Evolutionary conservation across 2,888 invertebrate species (phyloP).

Genomic region (Halictus quadricinctus): DNA sequence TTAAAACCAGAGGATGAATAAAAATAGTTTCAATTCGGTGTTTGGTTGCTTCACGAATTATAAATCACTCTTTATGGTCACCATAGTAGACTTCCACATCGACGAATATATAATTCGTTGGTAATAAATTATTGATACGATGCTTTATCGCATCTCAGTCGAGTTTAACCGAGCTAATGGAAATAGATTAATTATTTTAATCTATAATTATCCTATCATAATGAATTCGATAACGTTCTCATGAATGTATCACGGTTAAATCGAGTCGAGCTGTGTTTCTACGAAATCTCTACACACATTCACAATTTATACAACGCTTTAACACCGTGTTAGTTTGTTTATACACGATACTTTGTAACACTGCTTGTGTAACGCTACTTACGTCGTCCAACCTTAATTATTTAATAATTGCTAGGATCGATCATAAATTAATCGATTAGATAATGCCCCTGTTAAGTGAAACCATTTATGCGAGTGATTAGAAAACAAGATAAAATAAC

Average conservation of each 20-base stretch:
- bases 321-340: no score
- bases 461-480: neutral
- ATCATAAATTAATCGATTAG: neutral
- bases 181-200: neutral
- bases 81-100: neutral
- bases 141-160: neutral
- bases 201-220: neutral
- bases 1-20: neutral
- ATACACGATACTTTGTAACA: neutral
- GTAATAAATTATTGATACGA: neutral
- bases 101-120: neutral
- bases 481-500: neutral
- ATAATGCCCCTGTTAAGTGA: neutral
- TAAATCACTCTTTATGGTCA: neutral
- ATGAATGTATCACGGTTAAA: neutral
- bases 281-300: no score
- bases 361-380: neutral
- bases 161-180: neutral
- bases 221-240: neutral
- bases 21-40: neutral
- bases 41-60: neutral
- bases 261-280: no score
- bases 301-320: no score
- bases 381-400: neutral
- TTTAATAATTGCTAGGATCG: neutral